Percentiles rank a stretch among this genome's conserved stretches.
These are phyloP conservation scores for Nematostella vectensis DNA, from an alignment of 92 coral and sea anemone species.

Conservation along the genomic window DNA sequence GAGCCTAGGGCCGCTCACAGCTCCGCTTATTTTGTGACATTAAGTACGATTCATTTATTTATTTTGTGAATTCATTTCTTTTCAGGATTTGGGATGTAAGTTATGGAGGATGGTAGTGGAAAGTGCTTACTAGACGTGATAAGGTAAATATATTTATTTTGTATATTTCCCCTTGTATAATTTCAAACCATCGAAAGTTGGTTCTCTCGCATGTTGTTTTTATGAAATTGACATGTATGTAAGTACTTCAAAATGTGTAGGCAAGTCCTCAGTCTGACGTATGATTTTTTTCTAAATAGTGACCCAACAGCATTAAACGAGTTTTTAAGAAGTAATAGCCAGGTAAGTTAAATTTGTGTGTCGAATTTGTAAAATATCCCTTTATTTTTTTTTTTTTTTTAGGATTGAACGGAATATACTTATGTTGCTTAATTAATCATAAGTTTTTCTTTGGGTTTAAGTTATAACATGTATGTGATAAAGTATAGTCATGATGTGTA, in stretches of 20 bases:
- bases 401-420: too few species aligned
- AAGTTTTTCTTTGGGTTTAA: too few species aligned
- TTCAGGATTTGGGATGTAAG: conserved; percentile 12
- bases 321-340: conserved; percentile 77
- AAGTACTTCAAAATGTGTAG: too few species aligned
- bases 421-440: too few species aligned
- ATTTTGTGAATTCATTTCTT: background rate
- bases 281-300: conserved; percentile 23
- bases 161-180: too few species aligned
- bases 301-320: conserved; percentile 94
- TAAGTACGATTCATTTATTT: background rate
- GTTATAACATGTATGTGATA: too few species aligned
- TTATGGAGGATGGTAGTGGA: conserved; percentile 84
- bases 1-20: background rate
- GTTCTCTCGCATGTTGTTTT: background rate
- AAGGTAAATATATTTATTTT: conserved; percentile 58
- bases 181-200: background rate
- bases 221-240: background rate
- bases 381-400: too few species aligned
- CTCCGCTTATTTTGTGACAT: too few species aligned
- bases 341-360: conserved; percentile 70
- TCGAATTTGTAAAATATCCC: too few species aligned
- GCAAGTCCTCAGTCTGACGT: background rate
- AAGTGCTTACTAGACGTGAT: conserved; percentile 94
- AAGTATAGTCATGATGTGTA: too few species aligned